Evolutionary conservation across 2,113 vertebrate species (phyloP).

Genomic region (Gobiocypris rarus): DNA sequence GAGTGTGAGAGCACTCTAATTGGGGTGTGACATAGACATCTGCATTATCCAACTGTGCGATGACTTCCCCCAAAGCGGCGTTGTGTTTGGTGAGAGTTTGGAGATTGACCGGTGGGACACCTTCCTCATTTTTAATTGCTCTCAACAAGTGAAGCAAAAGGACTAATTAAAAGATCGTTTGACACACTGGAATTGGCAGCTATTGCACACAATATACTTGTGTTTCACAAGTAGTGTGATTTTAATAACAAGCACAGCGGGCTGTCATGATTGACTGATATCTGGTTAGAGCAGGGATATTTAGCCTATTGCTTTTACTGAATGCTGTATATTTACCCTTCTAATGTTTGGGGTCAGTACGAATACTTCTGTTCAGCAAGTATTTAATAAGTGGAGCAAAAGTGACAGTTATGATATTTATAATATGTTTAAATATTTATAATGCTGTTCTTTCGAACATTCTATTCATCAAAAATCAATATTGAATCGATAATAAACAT

Average conservation of each 20-base stretch:
- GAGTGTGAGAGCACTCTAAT: slow-evolving; percentile 43
- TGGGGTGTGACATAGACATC: slow-evolving; percentile 38
- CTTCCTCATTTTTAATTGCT: slow-evolving; percentile 59
- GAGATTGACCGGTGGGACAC: slow-evolving; percentile 40
- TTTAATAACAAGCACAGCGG: slow-evolving; percentile 40
- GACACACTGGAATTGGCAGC: slow-evolving; percentile 60
- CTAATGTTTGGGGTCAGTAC: not conserved
- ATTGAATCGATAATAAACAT: no score
- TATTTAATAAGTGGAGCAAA: not conserved
- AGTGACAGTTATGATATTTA: not conserved
- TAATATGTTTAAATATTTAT: not conserved
- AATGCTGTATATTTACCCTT: not conserved
- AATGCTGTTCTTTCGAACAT: not conserved
- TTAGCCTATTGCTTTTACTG: not conserved
- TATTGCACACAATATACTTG: slow-evolving; percentile 1
- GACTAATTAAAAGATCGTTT: slow-evolving; percentile 65
- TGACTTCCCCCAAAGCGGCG: slow-evolving; percentile 43
- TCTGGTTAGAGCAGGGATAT: not conserved
- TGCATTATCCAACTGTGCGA: slow-evolving; percentile 44
- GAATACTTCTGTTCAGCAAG: not conserved
- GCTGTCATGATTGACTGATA: slow-evolving; percentile 21
- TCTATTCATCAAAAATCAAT: not conserved
- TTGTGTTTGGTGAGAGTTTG: slow-evolving; percentile 47
- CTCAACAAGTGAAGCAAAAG: slow-evolving; percentile 61
- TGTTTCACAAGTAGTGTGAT: slow-evolving; percentile 23